phyloP scores from a whole-genome alignment of 2,113 vertebrate species.

The Gallinago paraguaiae region DNA sequence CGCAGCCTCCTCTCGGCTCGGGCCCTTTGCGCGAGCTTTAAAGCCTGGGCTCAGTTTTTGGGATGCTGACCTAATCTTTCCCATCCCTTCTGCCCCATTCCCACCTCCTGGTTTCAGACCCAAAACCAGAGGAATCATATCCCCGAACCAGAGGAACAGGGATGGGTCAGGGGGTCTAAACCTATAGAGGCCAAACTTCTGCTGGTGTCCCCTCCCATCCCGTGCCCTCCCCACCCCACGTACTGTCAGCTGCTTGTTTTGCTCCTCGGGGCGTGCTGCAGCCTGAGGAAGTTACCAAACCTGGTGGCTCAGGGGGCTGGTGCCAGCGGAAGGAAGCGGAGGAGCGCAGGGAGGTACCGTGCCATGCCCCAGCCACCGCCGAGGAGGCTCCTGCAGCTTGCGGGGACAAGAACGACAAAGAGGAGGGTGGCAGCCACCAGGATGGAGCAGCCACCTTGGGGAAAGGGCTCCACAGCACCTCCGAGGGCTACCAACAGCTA shows the following conservation, averaged over 20 bases:
- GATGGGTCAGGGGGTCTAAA: neutral
- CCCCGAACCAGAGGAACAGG: neutral
- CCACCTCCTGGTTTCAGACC: neutral
- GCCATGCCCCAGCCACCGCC: neutral
- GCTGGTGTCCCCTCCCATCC: neutral
- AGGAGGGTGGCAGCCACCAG: fast-evolving
- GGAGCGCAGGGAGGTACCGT: neutral
- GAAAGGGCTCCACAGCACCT: neutral
- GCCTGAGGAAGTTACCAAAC: slow-evolving; percentile 46
- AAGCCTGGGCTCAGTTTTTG: neutral
- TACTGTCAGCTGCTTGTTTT: neutral
- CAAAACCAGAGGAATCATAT: neutral
- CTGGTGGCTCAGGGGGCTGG: neutral
- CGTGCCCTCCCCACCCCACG: neutral
- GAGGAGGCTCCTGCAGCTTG: neutral
- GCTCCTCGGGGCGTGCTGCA: neutral
- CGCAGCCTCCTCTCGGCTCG: fast-evolving
- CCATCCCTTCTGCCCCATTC: neutral
- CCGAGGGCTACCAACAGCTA: fast-evolving
- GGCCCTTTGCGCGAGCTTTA: neutral
- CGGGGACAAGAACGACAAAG: neutral
- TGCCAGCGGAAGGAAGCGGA: slow-evolving; percentile 24
- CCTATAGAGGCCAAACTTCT: neutral
- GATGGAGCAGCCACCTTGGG: neutral
- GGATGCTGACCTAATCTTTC: neutral